phyloP scores from a whole-genome alignment of 2,113 vertebrate species.

The Nyctibius bracteatus region DNA sequence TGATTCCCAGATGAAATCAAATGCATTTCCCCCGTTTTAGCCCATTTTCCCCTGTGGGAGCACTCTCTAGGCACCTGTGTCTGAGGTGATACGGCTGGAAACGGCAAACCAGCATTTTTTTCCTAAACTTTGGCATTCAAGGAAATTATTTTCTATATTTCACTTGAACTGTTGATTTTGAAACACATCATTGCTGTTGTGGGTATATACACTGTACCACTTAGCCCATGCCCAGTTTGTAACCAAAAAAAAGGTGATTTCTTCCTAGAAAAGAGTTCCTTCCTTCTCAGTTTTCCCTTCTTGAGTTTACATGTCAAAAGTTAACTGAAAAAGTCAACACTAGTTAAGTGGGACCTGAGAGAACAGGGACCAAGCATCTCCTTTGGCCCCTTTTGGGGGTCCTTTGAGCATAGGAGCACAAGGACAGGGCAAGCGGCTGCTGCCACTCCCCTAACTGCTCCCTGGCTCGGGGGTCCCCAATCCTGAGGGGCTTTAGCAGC shows the following conservation, averaged over 20 bases:
- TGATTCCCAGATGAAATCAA: background rate
- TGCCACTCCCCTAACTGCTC: background rate
- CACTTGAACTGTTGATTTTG: background rate
- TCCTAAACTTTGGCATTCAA: background rate
- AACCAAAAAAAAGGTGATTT: background rate
- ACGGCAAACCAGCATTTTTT: rapidly evolving
- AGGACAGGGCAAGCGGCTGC: background rate
- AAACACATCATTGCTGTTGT: rapidly evolving
- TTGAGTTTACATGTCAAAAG: background rate
- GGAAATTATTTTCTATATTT: background rate
- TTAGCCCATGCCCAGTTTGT: background rate
- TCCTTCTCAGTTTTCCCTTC: background rate
- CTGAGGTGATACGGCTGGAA: background rate
- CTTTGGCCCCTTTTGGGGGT: background rate
- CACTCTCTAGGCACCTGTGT: background rate
- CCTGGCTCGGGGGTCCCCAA: background rate
- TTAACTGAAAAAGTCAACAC: background rate
- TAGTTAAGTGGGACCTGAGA: background rate
- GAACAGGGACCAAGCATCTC: background rate
- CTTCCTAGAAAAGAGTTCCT: background rate
- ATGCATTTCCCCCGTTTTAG: background rate
- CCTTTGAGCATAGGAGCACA: background rate
- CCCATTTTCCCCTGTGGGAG: rapidly evolving
- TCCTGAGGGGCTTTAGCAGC: background rate
- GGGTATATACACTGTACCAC: rapidly evolving